Evolutionary conservation across 1,140 invertebrate genomes (phyloP).

Genomic region (Drosophila mojavensis): DNA sequence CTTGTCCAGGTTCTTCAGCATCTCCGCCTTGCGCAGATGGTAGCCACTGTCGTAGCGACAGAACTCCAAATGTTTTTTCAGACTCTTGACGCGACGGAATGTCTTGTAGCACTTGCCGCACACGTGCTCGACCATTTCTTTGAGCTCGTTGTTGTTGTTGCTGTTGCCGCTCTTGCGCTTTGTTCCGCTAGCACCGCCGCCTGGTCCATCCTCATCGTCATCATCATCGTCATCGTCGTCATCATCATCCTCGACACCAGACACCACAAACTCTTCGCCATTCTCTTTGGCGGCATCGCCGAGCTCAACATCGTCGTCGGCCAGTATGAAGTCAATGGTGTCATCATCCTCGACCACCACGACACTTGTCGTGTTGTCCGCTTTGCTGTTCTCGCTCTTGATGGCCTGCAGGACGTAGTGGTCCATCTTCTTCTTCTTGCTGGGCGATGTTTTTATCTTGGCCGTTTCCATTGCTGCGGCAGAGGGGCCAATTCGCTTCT

Average conservation of each 20-base stretch:
- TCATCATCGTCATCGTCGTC: conserved; percentile 54
- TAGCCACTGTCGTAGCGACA: conserved; percentile 80
- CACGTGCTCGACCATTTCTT: conserved; percentile 81
- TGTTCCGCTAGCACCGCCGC: conserved; percentile 5
- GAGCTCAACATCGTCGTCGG: conserved; percentile 59
- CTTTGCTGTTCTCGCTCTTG: conserved; percentile 67
- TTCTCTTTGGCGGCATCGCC: conserved; percentile 31
- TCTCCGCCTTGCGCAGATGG: conserved; percentile 77
- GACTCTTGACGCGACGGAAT: conserved; percentile 70
- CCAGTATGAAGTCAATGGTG: conserved; percentile 74
- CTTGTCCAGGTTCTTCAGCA: conserved; percentile 81
- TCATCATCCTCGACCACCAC: conserved; percentile 55
- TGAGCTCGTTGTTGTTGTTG: conserved; percentile 40
- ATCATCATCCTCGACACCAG: conserved; percentile 38
- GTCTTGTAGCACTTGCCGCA: conserved; percentile 83
- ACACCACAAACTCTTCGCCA: conserved; percentile 56
- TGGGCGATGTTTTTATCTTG: conserved; percentile 53
- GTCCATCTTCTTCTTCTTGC: conserved; percentile 68
- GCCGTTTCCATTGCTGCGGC: conserved; percentile 36
- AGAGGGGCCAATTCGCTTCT: conserved; percentile 40
- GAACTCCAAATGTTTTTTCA: conserved; percentile 80
- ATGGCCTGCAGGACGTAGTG: conserved; percentile 76
- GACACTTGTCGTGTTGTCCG: conserved; percentile 32
- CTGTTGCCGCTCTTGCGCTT: conserved; percentile 7
- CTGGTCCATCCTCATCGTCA: conserved; percentile 28